A percentile compares a stretch with the other conserved stretches of the same genome.
phyloP scores from a whole-genome alignment of 2,797 vertebrate species.

The Macropodus opercularis region DNA sequence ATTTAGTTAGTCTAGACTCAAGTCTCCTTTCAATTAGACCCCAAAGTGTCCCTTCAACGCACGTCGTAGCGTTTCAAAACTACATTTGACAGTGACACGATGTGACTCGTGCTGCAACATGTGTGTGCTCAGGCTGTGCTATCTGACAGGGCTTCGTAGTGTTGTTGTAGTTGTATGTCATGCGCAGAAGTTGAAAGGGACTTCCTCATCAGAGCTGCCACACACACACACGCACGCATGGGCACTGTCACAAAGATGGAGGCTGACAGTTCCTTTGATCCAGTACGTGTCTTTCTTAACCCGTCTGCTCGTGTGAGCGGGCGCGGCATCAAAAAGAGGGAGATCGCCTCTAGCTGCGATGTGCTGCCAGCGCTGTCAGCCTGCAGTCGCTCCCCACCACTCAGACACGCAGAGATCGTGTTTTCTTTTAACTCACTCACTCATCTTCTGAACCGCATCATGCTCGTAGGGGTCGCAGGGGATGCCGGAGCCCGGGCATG shows the following conservation, averaged over 20 bases:
- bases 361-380: conserved; percentile 41
- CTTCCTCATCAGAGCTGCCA: conserved; percentile 5
- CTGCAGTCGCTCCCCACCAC: conserved; percentile 9
- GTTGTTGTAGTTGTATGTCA: conserved; percentile 29
- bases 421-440: not conserved
- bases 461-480: too few relatives aligned
- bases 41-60: not conserved
- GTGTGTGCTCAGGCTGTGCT: conserved; percentile 4
- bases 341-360: conserved; percentile 51
- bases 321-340: conserved; percentile 48
- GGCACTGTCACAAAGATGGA: conserved; percentile 35
- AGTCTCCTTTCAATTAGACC: not conserved
- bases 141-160: conserved; percentile 23
- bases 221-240: too few relatives aligned
- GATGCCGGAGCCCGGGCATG: too few relatives aligned
- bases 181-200: conserved; percentile 32
- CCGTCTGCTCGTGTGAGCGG: conserved; percentile 53
- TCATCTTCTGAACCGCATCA: too few relatives aligned
- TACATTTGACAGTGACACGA: conserved; percentile 2
- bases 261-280: conserved; percentile 52
- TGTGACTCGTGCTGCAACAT: not conserved
- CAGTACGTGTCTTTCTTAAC: conserved; percentile 53
- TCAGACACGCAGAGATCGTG: conserved; percentile 7
- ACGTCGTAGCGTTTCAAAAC: not conserved
- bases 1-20: too few relatives aligned